Evolutionary conservation across 2,797 vertebrate genomes (phyloP), one percentile per base, ranked within the genome.

Genomic region (Sternarchorhynchus goeldii): DNA sequence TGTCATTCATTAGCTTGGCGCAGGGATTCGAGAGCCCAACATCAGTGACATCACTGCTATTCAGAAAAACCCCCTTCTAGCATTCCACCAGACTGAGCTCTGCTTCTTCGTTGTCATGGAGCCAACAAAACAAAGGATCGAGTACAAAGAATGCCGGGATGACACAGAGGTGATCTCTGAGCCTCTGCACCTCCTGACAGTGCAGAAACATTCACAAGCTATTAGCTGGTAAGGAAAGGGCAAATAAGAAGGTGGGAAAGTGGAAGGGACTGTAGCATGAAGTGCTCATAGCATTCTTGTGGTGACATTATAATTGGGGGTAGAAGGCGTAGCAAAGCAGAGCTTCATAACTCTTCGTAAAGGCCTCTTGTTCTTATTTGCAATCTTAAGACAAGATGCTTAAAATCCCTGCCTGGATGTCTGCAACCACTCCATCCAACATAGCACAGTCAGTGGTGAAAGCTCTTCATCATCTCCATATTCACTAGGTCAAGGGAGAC

Each of bases 61-160:
- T 57, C 62, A 67, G 68, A 85, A 85, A 85, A 86, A 85, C 79
- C 82, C 82, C 83, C 85, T 83, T 62, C 31, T 83, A 83, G 86
- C 91, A 92, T 94, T 93, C 92, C 87, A 88, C 77, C 74, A 76
- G 82, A 86, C 82, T 85, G 86, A 92, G 88, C 70, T 79, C 76
- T 88, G 87, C 89, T 92, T 91, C 88, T 89, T 91, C 90, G 84
- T 91, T 89, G 89, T 89, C 87, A 88, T 79, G 74, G 70, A 59
- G 58, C 80, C 76, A 67, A 80, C 75, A 79, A 77, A 65, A 83
- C 57, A 65, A 73, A 73, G 53, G 50, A 69, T 69, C 2, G 4
- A 53, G 58, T 56, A 62, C 32, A 63, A 79, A 41, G n/a, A 59
- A 65, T 32, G 18, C 56, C 50, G 68, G 81, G 60, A 70, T 70